A percentile compares a stretch with the other conserved stretches of the same genome.
Conservation (phyloP, 2,113 vertebrate genomes). For the Poeciliopsis retropinna region DNA sequence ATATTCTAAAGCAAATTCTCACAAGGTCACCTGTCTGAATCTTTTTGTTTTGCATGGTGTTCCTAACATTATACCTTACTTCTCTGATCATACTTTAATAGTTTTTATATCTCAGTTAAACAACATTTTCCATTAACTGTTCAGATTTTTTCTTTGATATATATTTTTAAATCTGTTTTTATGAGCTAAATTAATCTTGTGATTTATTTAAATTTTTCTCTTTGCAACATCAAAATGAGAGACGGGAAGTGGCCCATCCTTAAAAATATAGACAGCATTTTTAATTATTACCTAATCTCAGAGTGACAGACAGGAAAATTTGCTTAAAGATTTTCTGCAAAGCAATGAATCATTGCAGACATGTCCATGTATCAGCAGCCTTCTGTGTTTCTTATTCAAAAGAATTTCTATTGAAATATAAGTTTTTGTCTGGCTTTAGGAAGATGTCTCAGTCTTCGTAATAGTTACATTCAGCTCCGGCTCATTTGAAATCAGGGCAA, state of each 20-base stretch:
- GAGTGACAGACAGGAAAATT: not conserved
- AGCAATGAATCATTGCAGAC: not conserved
- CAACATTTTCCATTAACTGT: not conserved
- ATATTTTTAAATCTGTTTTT: not conserved
- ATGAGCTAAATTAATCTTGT: not conserved
- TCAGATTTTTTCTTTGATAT: not conserved
- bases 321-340: not conserved
- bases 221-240: not conserved
- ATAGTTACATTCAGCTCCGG: too few species aligned
- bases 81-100: not conserved
- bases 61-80: not conserved
- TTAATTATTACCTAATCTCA: conserved; percentile 48
- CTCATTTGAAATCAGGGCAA: too few species aligned
- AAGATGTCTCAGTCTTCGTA: not conserved
- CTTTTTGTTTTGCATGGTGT: not conserved
- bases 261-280: conserved; percentile 16
- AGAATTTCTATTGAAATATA: not conserved
- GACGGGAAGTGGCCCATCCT: conserved; percentile 15
- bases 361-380: too few species aligned
- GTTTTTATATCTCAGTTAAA: not conserved
- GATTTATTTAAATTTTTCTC: not conserved
- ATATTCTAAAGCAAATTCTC: not conserved
- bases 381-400: not conserved
- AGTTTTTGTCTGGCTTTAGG: not conserved
- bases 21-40: not conserved